A percentile compares a stretch with the other conserved stretches of the same genome.
phyloP scores from a whole-genome alignment of 1,140 invertebrate genomes.

The Adelges cooleyi region DNA sequence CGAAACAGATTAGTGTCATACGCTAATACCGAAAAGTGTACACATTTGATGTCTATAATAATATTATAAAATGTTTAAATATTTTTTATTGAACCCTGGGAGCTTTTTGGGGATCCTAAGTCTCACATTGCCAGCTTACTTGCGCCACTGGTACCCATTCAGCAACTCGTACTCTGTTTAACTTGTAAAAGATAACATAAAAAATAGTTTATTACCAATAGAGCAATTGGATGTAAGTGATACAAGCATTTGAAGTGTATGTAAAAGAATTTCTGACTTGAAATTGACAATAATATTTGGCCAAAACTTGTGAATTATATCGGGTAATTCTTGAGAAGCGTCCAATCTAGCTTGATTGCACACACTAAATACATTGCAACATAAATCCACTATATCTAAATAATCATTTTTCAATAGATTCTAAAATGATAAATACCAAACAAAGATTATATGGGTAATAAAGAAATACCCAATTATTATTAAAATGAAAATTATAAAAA shows the following conservation, averaged over 20 bases:
- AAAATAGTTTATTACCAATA: neutral
- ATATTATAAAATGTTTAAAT: no score
- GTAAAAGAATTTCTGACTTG: conserved; percentile 8
- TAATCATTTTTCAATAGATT: conserved; percentile 8
- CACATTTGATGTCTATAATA: no score
- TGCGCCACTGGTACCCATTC: no score
- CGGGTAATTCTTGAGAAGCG: neutral
- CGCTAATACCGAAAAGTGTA: no score
- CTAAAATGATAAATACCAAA: neutral
- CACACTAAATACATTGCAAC: conserved; percentile 4
- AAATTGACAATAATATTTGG: neutral
- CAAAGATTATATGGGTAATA: no score
- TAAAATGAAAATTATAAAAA: neutral
- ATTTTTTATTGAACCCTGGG: no score
- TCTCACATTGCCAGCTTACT: no score
- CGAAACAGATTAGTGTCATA: no score
- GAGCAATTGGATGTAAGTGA: conserved; percentile 1
- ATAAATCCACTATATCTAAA: conserved; percentile 3
- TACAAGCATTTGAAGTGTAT: conserved; percentile 11
- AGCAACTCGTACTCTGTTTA: no score
- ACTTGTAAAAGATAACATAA: no score
- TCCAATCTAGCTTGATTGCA: neutral
- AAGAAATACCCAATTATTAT: neutral
- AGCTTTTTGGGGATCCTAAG: no score
- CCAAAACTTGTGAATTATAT: conserved; percentile 16